Evolutionary conservation across 2,888 invertebrate species (phyloP).

Genomic region (Pedicia rivosa): DNA sequence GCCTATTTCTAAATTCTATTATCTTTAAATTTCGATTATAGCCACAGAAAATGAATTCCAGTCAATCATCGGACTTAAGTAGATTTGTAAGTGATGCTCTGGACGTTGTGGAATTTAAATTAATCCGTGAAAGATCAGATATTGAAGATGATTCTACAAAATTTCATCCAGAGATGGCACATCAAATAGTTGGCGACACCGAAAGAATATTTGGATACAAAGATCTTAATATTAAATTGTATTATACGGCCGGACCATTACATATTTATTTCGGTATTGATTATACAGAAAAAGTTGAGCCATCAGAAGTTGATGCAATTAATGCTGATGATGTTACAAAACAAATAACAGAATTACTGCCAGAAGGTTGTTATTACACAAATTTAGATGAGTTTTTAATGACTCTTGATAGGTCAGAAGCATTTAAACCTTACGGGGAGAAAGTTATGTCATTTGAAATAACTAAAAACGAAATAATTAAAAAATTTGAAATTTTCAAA

Average conservation of each 20-base stretch:
- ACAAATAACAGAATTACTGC: conserved; percentile 49
- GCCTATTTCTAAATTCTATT: neutral
- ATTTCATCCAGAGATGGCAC: conserved; percentile 76
- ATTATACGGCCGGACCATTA: conserved; percentile 66
- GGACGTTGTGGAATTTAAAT: conserved; percentile 26
- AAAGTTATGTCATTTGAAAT: conserved; percentile 28
- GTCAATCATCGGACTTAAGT: conserved; percentile 20
- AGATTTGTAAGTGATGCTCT: conserved; percentile 24
- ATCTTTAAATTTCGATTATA: neutral
- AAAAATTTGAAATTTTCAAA: conserved; percentile 65
- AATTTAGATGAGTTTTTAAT: conserved; percentile 58
- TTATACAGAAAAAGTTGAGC: conserved; percentile 48
- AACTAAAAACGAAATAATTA: conserved; percentile 9
- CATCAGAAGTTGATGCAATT: conserved; percentile 36
- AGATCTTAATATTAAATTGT: conserved; percentile 59
- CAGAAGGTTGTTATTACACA: conserved; percentile 46
- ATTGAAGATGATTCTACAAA: conserved; percentile 43
- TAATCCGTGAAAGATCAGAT: conserved; percentile 43
- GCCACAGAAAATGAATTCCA: too few relatives aligned
- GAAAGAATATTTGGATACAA: conserved; percentile 92
- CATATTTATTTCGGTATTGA: conserved; percentile 64
- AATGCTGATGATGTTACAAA: conserved; percentile 62
- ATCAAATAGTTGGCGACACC: conserved; percentile 82
- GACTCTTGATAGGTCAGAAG: conserved; percentile 50
- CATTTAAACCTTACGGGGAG: conserved; percentile 61